Percentiles rank a stretch among this genome's conserved stretches.
Conservation (phyloP, 2,797 vertebrate genomes). For the Balearica regulorum region DNA sequence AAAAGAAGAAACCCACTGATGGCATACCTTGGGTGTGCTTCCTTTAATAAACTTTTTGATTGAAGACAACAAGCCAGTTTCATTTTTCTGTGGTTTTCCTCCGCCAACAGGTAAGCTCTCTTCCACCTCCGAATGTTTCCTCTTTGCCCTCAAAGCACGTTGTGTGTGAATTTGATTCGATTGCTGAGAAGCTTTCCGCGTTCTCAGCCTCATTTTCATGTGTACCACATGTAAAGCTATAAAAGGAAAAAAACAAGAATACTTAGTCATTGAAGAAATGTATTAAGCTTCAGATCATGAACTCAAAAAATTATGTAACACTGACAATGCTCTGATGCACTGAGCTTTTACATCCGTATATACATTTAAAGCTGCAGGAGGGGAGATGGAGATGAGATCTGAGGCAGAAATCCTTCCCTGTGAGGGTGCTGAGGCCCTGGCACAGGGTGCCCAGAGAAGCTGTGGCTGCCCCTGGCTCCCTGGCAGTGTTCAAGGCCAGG, state of each 20-base stretch:
- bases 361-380: no score
- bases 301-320: not conserved
- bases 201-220: slow-evolving; percentile 97
- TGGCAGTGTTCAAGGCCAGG: no score
- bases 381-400: no score
- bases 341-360: not conserved
- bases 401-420: no score
- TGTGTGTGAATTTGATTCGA: slow-evolving; percentile 81
- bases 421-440: no score
- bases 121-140: slow-evolving; percentile 91
- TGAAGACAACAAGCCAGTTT: slow-evolving; percentile 89
- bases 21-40: slow-evolving; percentile 89
- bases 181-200: slow-evolving; percentile 96
- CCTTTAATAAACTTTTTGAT: slow-evolving; percentile 97
- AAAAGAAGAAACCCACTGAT: not conserved
- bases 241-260: not conserved
- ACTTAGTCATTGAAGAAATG: not conserved
- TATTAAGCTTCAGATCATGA: not conserved
- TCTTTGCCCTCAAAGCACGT: slow-evolving; percentile 85
- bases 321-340: not conserved
- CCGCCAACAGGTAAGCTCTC: slow-evolving; percentile 82
- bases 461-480: no score
- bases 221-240: slow-evolving; percentile 90
- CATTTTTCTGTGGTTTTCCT: slow-evolving; percentile 89
- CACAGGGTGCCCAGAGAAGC: no score